Percentiles rank a stretch among this genome's conserved stretches.
phyloP scores from a whole-genome alignment of 2,888 invertebrate species.

The Dasypolia templi region DNA sequence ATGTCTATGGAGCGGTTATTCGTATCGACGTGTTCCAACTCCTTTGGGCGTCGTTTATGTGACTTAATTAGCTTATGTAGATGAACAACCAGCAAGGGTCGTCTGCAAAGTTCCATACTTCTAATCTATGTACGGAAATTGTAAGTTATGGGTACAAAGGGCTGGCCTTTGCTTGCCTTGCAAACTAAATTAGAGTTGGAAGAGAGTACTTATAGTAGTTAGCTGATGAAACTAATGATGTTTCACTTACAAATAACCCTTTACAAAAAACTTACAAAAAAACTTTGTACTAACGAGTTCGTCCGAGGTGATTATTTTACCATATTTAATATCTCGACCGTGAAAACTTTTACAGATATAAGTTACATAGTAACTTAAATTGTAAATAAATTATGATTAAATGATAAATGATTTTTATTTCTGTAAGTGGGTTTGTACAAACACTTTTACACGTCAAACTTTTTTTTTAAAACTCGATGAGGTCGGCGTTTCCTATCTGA shows the following conservation, averaged over 20 bases:
- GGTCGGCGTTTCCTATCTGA: too few species aligned
- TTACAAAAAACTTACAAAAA: too few species aligned
- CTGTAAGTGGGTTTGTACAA: too few species aligned
- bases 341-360: background rate
- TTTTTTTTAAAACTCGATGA: too few species aligned
- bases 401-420: too few species aligned
- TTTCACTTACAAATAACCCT: background rate
- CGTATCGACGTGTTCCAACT: slow-evolving; percentile 58
- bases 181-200: background rate
- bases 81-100: slow-evolving; percentile 46
- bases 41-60: slow-evolving; percentile 60
- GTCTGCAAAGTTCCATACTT: slow-evolving; percentile 55
- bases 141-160: slow-evolving; percentile 49
- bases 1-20: background rate
- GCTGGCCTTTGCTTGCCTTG: slow-evolving; percentile 10
- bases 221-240: background rate
- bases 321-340: too few species aligned
- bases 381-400: too few species aligned
- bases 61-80: slow-evolving; percentile 58
- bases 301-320: background rate
- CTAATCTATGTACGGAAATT: slow-evolving; percentile 55
- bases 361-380: too few species aligned
- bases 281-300: too few species aligned
- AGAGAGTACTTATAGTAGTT: background rate
- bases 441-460: too few species aligned